Conservation (phyloP, 1,140 invertebrate species). For the Bombyx mandarina region DNA sequence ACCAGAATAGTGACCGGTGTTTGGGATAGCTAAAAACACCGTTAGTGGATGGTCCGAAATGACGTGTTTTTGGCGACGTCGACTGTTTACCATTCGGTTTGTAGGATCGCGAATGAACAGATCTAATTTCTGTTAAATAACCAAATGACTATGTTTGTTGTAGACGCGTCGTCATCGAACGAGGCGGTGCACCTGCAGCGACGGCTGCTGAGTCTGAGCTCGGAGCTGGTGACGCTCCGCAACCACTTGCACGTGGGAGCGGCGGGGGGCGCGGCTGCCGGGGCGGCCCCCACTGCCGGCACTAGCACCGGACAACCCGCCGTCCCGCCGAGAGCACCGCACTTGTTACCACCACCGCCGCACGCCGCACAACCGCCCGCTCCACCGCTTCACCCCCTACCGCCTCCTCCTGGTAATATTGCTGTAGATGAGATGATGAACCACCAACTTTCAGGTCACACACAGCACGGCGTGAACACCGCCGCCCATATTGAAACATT, state of each 20-base stretch:
- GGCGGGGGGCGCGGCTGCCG: constrained; percentile 29
- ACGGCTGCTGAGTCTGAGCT: constrained; percentile 88
- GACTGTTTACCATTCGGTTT: too few relatives aligned
- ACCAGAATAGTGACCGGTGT: too few relatives aligned
- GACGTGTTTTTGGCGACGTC: too few relatives aligned
- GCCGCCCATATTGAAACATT: too few relatives aligned
- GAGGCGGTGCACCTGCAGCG: constrained; percentile 93
- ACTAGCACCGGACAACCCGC: constrained; percentile 34
- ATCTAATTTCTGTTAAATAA: too few relatives aligned
- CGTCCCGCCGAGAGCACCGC: constrained; percentile 64
- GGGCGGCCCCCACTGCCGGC: constrained; percentile 16
- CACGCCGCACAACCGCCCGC: constrained; percentile 45
- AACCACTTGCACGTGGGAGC: constrained; percentile 86
- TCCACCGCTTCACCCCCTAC: constrained; percentile 33
- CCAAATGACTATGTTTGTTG: constrained; percentile 27
- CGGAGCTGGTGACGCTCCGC: constrained; percentile 89
- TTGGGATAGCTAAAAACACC: too few relatives aligned
- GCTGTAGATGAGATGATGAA: too few relatives aligned
- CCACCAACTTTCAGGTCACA: too few relatives aligned
- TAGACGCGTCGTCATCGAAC: constrained; percentile 93
- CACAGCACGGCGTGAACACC: too few relatives aligned
- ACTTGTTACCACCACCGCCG: constrained; percentile 24
- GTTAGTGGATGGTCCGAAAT: too few relatives aligned
- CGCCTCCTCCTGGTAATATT: constrained; percentile 16
- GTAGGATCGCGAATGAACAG: too few relatives aligned